Evolutionary conservation across 2,113 vertebrate species (phyloP).

Genomic region (Chelonoidis abingdonii): DNA sequence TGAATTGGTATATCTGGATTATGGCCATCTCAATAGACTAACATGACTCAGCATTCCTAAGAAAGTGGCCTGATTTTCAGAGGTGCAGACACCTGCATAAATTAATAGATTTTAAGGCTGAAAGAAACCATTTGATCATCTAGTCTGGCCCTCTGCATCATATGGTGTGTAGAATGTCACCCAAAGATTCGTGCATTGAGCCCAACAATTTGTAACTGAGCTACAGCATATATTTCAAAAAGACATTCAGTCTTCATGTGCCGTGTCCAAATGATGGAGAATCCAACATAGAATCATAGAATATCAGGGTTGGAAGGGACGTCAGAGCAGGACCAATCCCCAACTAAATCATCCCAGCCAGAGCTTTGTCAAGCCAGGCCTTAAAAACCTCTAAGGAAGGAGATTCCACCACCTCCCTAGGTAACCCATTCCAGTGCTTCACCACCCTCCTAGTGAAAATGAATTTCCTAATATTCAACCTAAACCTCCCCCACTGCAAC

Average conservation of each 20-base stretch:
- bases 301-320: too few relatives aligned
- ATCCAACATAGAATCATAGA: neutral
- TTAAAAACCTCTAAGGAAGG: too few relatives aligned
- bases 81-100: neutral
- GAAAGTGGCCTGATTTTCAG: neutral
- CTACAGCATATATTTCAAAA: neutral
- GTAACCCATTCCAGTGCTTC: too few relatives aligned
- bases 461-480: too few relatives aligned
- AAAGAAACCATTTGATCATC: neutral
- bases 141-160: neutral
- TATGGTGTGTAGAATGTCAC: neutral
- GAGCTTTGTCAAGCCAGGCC: too few relatives aligned
- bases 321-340: too few relatives aligned
- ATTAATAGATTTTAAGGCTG: neutral
- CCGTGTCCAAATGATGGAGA: neutral
- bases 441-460: too few relatives aligned
- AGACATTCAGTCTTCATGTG: neutral
- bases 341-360: too few relatives aligned
- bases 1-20: constrained; percentile 7
- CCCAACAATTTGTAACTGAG: neutral
- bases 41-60: neutral
- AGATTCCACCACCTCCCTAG: too few relatives aligned
- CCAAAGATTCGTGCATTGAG: neutral
- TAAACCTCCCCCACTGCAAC: too few relatives aligned
- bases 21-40: neutral